phyloP scores from a whole-genome alignment of 2,888 invertebrate genomes.

The Alsophila aescularia region DNA sequence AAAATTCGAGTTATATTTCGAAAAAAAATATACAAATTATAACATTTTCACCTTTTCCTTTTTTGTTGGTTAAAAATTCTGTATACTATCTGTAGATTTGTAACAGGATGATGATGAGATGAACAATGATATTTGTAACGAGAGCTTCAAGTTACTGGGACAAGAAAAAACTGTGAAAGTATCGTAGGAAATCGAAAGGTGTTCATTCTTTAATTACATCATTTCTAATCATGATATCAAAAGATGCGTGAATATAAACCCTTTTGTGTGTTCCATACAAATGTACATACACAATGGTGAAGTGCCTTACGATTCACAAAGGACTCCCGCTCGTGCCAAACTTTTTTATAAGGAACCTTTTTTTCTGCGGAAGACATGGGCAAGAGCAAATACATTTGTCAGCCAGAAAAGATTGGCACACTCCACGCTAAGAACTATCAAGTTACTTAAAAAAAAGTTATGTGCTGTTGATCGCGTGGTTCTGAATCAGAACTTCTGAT shows the following conservation, averaged over 20 bases:
- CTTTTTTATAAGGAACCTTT: constrained; percentile 56
- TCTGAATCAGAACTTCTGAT: too few species aligned
- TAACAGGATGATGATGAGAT: too few species aligned
- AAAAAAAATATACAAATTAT: too few species aligned
- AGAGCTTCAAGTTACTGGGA: neutral
- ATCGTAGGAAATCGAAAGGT: constrained; percentile 35
- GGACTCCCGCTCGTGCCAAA: constrained; percentile 70
- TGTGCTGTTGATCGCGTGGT: constrained; percentile 3
- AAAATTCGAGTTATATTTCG: too few species aligned
- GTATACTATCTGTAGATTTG: too few species aligned
- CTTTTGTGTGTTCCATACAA: constrained; percentile 30
- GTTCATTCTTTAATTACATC: constrained; percentile 24
- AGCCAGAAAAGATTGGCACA: constrained; percentile 76
- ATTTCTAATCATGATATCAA: constrained; percentile 13
- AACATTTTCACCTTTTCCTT: too few species aligned
- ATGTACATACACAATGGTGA: constrained; percentile 40
- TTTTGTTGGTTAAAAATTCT: too few species aligned
- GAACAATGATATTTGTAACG: too few species aligned
- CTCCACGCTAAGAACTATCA: constrained; percentile 77
- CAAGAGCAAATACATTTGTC: constrained; percentile 75
- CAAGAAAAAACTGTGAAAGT: neutral
- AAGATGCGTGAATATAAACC: constrained; percentile 28
- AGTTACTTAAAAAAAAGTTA: constrained; percentile 69
- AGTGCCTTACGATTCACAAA: constrained; percentile 46
- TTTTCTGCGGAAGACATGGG: constrained; percentile 65